Evolutionary conservation across 92 coral and sea anemone genomes (phyloP).

Genomic region (Parazoanthus darwini): DNA sequence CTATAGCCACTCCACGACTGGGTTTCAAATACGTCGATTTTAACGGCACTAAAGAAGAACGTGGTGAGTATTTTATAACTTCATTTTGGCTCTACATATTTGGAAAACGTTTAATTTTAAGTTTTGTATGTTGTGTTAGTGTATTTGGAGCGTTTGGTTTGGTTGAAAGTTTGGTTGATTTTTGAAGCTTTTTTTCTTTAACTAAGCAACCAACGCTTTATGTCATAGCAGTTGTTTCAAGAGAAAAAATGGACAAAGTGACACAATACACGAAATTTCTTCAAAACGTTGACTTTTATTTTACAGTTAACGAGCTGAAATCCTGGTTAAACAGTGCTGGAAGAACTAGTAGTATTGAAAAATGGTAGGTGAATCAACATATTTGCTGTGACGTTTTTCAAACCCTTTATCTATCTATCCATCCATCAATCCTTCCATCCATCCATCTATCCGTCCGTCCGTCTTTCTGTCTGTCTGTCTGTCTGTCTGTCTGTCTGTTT

Average conservation of each 20-base stretch:
- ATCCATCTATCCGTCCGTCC: too few relatives aligned
- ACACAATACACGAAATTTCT: not conserved
- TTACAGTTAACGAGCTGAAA: slow-evolving; percentile 1
- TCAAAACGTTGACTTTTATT: not conserved
- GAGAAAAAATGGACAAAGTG: too few relatives aligned
- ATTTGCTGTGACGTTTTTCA: not conserved
- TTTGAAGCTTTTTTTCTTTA: too few relatives aligned
- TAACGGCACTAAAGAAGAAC: slow-evolving; percentile 22
- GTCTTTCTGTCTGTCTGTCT: too few relatives aligned
- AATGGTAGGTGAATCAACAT: slow-evolving; percentile 14
- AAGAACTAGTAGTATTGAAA: slow-evolving; percentile 3
- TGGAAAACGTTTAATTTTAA: too few relatives aligned
- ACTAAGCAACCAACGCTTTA: too few relatives aligned
- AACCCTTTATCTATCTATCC: not conserved
- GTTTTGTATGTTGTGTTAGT: not conserved
- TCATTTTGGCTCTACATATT: too few relatives aligned
- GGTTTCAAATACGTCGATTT: slow-evolving; percentile 68
- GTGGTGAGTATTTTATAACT: slow-evolving; percentile 38
- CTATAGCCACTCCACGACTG: slow-evolving; percentile 66
- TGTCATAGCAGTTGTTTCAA: too few relatives aligned
- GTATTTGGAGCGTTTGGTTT: too few relatives aligned
- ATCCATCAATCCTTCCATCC: too few relatives aligned
- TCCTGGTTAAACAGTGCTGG: slow-evolving; percentile 29
- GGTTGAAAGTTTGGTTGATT: too few relatives aligned
- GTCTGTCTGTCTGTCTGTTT: too few relatives aligned